Conservation (phyloP, 1,140 invertebrate species). For the Meloidogyne hapla region DNA sequence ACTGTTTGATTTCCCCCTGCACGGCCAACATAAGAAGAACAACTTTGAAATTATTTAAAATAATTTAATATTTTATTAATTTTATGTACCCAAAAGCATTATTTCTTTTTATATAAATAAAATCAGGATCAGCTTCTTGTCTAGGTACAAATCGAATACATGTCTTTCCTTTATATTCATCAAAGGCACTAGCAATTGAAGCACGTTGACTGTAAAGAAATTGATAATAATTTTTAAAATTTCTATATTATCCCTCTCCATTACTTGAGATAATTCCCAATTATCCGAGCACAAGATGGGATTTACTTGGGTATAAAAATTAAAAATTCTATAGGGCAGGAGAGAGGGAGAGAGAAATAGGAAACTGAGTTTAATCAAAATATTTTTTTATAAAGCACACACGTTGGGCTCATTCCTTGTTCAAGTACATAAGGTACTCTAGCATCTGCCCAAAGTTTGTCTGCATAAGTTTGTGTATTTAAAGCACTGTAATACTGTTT, state of each 20-base stretch:
- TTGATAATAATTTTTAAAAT: too few relatives aligned
- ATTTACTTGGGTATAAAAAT: too few relatives aligned
- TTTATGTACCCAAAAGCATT: constrained; percentile 54
- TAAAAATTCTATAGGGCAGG: not conserved
- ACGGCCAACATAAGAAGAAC: constrained; percentile 63
- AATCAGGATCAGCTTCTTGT: constrained; percentile 57
- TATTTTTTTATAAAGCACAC: constrained; percentile 19
- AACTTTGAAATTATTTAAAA: constrained; percentile 37
- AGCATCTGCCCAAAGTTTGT: constrained; percentile 59
- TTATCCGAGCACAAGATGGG: too few relatives aligned
- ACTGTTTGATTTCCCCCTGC: constrained; percentile 63
- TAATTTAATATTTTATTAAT: not conserved
- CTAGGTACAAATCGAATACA: constrained; percentile 60
- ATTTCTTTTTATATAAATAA: constrained; percentile 64
- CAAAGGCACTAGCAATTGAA: constrained; percentile 63
- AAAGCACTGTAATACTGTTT: constrained; percentile 61
- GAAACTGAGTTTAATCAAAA: too few relatives aligned
- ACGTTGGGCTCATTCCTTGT: constrained; percentile 63
- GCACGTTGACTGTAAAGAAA: constrained; percentile 59
- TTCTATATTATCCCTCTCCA: too few relatives aligned
- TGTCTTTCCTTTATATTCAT: constrained; percentile 62
- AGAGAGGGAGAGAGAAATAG: too few relatives aligned
- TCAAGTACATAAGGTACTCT: constrained; percentile 61
- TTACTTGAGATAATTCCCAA: too few relatives aligned
- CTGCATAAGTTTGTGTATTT: constrained; percentile 60